Conservation (phyloP, 2,888 invertebrate genomes). For the Pasiphila rectangulata region DNA sequence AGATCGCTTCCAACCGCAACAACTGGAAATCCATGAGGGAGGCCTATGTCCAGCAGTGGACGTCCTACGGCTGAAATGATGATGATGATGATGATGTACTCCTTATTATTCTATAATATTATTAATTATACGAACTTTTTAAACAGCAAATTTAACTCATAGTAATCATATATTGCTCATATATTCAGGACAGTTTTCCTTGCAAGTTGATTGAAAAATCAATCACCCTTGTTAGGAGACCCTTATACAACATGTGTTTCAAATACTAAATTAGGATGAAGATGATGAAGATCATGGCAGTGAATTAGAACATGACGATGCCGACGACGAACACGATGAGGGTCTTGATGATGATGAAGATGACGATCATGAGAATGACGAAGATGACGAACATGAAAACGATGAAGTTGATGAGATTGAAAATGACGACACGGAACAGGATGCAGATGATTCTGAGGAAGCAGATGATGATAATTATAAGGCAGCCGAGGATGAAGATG, state of each 20-base stretch:
- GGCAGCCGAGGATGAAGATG: constrained; percentile 33
- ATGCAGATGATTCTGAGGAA: not conserved
- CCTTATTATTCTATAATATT: too few relatives aligned
- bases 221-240: too few relatives aligned
- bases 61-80: too few relatives aligned
- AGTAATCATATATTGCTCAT: too few relatives aligned
- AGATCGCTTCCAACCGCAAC: too few relatives aligned
- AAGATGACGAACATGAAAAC: constrained; percentile 20
- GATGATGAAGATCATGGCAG: constrained; percentile 40
- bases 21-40: too few relatives aligned
- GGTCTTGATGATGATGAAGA: constrained; percentile 31
- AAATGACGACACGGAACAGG: not conserved
- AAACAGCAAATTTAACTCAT: too few relatives aligned
- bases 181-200: too few relatives aligned
- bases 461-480: constrained; percentile 16
- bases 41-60: too few relatives aligned
- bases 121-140: too few relatives aligned
- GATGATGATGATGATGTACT: too few relatives aligned
- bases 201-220: too few relatives aligned
- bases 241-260: not conserved
- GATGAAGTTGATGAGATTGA: not conserved
- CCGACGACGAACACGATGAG: constrained; percentile 41
- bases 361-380: constrained; percentile 38
- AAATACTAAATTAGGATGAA: constrained; percentile 44
- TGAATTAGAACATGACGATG: constrained; percentile 30